These are phyloP conservation scores for Oenanthe oenanthe DNA, from an alignment of 2,113 vertebrate genomes.

Conservation along the genomic window DNA sequence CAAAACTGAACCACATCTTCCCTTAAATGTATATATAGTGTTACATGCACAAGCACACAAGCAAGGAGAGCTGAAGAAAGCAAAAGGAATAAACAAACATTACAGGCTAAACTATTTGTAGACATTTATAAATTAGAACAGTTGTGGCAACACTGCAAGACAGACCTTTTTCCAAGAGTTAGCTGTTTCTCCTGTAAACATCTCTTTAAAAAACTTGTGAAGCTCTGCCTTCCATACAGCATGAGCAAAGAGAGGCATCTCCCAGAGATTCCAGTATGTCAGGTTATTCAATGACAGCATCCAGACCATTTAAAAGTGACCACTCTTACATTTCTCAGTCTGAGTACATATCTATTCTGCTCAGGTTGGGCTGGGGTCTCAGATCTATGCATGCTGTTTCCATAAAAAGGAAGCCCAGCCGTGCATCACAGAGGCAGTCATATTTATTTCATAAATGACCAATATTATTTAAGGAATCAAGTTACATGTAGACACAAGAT, in stretches of 20 bases:
- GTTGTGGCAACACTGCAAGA: neutral
- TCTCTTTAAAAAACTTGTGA: neutral
- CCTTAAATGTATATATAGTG: neutral
- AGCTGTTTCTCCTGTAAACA: neutral
- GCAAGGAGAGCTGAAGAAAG: neutral
- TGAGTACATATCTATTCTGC: fast-evolving
- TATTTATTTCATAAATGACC: neutral
- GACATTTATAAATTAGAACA: neutral
- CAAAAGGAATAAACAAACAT: neutral
- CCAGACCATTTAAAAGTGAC: neutral
- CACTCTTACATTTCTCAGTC: neutral
- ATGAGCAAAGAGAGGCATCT: neutral
- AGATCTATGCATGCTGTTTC: neutral
- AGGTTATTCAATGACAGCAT: neutral
- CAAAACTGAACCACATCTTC: neutral
- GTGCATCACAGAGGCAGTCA: neutral
- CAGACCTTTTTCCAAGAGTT: neutral
- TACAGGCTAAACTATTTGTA: neutral
- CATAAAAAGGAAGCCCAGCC: neutral
- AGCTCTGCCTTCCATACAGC: neutral
- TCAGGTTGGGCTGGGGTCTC: neutral
- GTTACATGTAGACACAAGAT: neutral
- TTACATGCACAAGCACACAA: neutral
- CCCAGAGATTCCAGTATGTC: neutral
- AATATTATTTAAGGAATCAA: neutral